Evolutionary conservation across 2,888 invertebrate genomes (phyloP), one percentile per base, ranked within the genome.

Genomic region (Aethes cnicana): DNA sequence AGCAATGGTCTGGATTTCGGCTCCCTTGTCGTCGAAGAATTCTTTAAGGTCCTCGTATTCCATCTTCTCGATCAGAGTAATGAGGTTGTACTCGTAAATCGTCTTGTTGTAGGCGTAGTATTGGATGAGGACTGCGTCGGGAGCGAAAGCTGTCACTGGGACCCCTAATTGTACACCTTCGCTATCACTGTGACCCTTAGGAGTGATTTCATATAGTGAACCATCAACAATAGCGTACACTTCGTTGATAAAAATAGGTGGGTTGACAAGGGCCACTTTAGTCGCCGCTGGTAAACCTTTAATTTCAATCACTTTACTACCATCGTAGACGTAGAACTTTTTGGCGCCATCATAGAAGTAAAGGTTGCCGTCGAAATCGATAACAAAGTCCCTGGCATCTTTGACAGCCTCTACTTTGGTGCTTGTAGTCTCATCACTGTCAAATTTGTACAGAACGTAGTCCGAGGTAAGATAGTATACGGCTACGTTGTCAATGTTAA

Each of bases 61-160:
- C 1, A 60, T 62, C 1, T 60, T 50, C 0, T 68, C 4, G 0
- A 77, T 4, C 0, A 77, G 7, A 0, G 17, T 17, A 0, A 73
- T 11, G 0, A 84, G 4, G 36, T 84, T 80, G 60, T 76, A 84
- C 55, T 80, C 72, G 41, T 86, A 87, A 20, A 87, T 77, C 3
- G 74, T 78, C 53, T 85, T 84, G 7, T 84, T 62, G 30, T 75
- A 68, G 4, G 64, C 84, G 9, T 66, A 81, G 54, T 77, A 85
- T 17, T 82, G 74, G 1, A 84, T 59, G 0, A 82, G 47, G 0
- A 74, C 62, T 0, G 66, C 74, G 54, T 86, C 84, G 44, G 75
- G 56, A 0, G 69, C 64, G 25, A 68, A 78, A 1, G 84, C 86
- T 0, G 77, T 64, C 0, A 84, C 82, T 3, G 65, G 68, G 0